Conservation (phyloP, 2,888 invertebrate species). For the Sarcophaga rosellei region DNA sequence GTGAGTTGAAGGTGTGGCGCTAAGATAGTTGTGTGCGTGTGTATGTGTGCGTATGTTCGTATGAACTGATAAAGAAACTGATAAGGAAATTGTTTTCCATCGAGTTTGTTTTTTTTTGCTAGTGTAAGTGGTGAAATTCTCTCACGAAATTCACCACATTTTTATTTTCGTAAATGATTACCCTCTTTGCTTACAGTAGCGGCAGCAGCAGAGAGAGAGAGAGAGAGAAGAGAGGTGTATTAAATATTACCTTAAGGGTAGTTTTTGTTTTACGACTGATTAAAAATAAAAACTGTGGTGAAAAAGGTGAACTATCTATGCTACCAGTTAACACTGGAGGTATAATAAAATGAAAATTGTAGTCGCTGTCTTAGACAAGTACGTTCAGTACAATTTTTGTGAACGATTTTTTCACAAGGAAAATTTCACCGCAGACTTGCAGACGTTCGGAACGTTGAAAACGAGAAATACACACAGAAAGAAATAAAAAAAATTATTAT, state of each 20-base stretch:
- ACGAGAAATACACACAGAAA: slow-evolving; percentile 43
- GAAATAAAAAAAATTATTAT: slow-evolving; percentile 23
- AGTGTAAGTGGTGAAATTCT: too few relatives aligned
- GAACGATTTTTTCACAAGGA: slow-evolving; percentile 64
- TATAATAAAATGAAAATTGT: slow-evolving; percentile 31
- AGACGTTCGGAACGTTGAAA: slow-evolving; percentile 58
- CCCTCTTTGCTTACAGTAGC: too few relatives aligned
- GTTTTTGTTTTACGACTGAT: slow-evolving; percentile 2
- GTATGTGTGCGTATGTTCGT: background rate
- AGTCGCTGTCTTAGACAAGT: slow-evolving; percentile 56
- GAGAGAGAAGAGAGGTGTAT: slow-evolving; percentile 39
- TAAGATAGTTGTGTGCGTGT: background rate
- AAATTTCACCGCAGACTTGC: slow-evolving; percentile 72
- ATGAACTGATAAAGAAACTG: slow-evolving; percentile 35
- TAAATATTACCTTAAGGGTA: slow-evolving; percentile 48
- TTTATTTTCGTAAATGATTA: too few relatives aligned
- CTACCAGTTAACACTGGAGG: slow-evolving; percentile 35
- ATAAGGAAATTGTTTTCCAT: slow-evolving; percentile 21
- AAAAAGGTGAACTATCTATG: background rate
- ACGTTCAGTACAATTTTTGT: slow-evolving; percentile 50
- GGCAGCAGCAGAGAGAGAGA: too few relatives aligned
- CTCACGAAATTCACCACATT: too few relatives aligned
- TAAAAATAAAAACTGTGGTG: slow-evolving; percentile 9
- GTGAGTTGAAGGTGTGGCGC: background rate
- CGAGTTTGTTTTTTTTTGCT: too few relatives aligned